Evolutionary conservation across 2,113 vertebrate genomes (phyloP).

Genomic region (Baryphthengus martii): DNA sequence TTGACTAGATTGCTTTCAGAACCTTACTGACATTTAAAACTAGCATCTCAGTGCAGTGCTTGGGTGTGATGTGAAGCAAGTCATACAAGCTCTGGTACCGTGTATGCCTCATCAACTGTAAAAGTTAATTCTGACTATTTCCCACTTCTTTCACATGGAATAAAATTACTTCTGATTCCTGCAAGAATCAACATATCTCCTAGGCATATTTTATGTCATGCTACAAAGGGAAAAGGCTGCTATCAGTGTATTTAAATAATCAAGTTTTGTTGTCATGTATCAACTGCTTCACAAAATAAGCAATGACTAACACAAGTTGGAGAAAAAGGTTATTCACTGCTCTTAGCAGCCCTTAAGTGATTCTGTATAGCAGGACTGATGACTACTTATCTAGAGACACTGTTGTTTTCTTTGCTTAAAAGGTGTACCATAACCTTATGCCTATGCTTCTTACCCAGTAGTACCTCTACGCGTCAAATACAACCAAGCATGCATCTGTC

Average conservation of each 20-base stretch:
- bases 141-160: background rate
- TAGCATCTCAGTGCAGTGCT: background rate
- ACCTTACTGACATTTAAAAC: background rate
- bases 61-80: background rate
- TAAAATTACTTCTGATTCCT: constrained; percentile 1
- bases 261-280: background rate
- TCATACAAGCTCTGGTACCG: accelerated
- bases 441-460: background rate
- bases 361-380: background rate
- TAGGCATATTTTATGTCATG: background rate
- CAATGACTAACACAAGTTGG: background rate
- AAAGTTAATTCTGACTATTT: background rate
- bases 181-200: background rate
- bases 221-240: background rate
- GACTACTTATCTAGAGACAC: background rate
- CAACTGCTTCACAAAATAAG: background rate
- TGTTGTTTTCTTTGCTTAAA: background rate
- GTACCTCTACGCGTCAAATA: background rate
- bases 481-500: background rate
- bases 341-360: background rate
- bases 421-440: background rate
- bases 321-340: background rate
- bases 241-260: constrained; percentile 2
- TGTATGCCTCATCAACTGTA: background rate
- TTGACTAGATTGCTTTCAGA: background rate